Percentiles rank a stretch among this genome's conserved stretches.
phyloP scores from a whole-genome alignment of 1,140 invertebrate genomes.

The Drosophila malerkotliana region DNA sequence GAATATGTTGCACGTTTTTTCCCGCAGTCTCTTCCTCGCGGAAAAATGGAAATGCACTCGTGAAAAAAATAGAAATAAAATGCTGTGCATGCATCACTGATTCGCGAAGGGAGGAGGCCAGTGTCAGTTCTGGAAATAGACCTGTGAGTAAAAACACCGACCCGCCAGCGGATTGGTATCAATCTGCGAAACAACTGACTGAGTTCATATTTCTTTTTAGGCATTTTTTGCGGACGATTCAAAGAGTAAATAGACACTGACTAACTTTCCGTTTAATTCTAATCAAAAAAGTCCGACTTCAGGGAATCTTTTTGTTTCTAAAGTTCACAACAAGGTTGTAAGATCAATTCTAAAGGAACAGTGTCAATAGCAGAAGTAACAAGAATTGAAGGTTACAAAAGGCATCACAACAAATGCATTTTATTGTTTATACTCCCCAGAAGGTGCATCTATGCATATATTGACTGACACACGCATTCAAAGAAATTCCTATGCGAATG shows the following conservation, averaged over 20 bases:
- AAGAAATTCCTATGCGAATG: conserved; percentile 1
- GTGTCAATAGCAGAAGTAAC: no score
- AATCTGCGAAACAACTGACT: conserved; percentile 19
- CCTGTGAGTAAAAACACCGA: conserved; percentile 12
- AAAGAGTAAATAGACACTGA: conserved; percentile 18
- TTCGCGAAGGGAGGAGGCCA: background rate
- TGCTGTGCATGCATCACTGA: conserved; percentile 18
- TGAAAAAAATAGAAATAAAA: conserved; percentile 31
- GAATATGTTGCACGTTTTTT: conserved; percentile 54
- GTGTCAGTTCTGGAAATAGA: conserved; percentile 31
- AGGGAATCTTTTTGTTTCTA: background rate
- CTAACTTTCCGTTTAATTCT: conserved; percentile 16
- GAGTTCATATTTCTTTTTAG: conserved; percentile 34
- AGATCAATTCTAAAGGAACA: no score
- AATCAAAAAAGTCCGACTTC: background rate
- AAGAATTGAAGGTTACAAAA: no score
- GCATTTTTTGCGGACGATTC: conserved; percentile 1
- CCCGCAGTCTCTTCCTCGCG: background rate
- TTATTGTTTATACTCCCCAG: background rate
- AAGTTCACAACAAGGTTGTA: no score
- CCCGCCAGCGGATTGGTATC: conserved; percentile 5
- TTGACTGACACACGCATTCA: background rate
- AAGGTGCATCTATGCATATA: background rate
- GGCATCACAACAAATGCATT: no score
- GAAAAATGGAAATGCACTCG: conserved; percentile 26